phyloP scores from a whole-genome alignment of 2,113 vertebrate species.

The Baryphthengus martii region DNA sequence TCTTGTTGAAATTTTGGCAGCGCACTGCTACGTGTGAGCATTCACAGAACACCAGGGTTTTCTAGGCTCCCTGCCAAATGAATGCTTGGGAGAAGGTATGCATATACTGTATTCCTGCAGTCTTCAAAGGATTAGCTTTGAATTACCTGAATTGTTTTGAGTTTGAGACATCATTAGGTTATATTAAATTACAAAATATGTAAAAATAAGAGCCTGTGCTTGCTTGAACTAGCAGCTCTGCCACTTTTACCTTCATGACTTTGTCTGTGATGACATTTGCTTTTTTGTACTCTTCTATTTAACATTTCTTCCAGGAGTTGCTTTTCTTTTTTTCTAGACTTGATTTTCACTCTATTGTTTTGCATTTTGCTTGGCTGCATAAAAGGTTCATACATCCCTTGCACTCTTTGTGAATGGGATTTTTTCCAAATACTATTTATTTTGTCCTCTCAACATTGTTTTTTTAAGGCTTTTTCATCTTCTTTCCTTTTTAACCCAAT shows the following conservation, averaged over 20 bases:
- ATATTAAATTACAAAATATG: slow-evolving; percentile 66
- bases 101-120: slow-evolving; percentile 26
- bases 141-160: slow-evolving; percentile 63
- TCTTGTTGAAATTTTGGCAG: slow-evolving; percentile 59
- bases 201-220: slow-evolving; percentile 55
- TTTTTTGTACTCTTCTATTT: slow-evolving; percentile 49
- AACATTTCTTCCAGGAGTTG: slow-evolving; percentile 41
- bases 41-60: slow-evolving; percentile 51
- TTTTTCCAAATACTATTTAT: neutral
- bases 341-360: slow-evolving; percentile 44
- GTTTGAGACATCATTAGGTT: slow-evolving; percentile 60
- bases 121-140: slow-evolving; percentile 57
- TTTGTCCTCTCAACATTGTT: neutral
- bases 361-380: slow-evolving; percentile 22
- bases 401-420: neutral
- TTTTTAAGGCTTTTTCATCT: neutral
- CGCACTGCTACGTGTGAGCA: neutral
- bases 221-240: slow-evolving; percentile 56
- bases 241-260: slow-evolving; percentile 51
- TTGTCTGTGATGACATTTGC: slow-evolving; percentile 49
- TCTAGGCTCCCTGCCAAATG: slow-evolving; percentile 57
- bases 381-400: neutral
- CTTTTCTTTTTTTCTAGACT: slow-evolving; percentile 16
- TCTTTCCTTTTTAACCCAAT: neutral
- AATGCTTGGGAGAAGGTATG: slow-evolving; percentile 28